Percentiles rank a stretch among this genome's conserved stretches.
Evolutionary conservation across 2,888 invertebrate species (phyloP).

Genomic region (Cataglyphis albicans): DNA sequence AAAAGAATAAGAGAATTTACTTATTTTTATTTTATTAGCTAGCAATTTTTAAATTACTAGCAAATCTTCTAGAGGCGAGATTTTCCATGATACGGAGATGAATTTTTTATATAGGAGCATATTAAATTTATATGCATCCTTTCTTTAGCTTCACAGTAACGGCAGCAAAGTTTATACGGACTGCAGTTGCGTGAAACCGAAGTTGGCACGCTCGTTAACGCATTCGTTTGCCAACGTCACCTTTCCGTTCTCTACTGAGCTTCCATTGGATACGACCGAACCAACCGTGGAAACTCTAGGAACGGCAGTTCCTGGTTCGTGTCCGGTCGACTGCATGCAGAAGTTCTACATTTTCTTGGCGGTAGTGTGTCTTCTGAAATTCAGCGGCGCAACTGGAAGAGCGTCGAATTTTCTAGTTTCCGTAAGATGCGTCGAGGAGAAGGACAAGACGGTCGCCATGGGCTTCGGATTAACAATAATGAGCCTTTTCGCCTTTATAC

Average conservation of each 20-base stretch:
- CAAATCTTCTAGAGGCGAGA: neutral
- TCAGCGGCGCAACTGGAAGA: slow-evolving; percentile 88
- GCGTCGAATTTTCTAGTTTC: slow-evolving; percentile 89
- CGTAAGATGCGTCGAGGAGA: slow-evolving; percentile 90
- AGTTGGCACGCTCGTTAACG: slow-evolving; percentile 67
- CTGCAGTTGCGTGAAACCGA: slow-evolving; percentile 86
- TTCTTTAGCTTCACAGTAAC: slow-evolving; percentile 77
- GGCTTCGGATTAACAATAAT: slow-evolving; percentile 90
- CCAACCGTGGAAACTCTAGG: slow-evolving; percentile 77
- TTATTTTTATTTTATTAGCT: no score
- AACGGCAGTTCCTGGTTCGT: slow-evolving; percentile 87
- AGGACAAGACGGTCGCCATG: slow-evolving; percentile 91
- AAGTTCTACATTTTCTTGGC: slow-evolving; percentile 87
- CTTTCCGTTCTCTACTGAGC: slow-evolving; percentile 67
- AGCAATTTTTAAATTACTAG: neutral
- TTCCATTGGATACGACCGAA: slow-evolving; percentile 68
- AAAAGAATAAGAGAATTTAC: neutral
- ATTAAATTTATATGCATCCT: neutral
- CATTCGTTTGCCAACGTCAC: slow-evolving; percentile 68
- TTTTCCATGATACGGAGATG: neutral
- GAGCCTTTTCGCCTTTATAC: slow-evolving; percentile 91
- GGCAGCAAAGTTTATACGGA: slow-evolving; percentile 85
- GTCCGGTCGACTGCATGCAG: slow-evolving; percentile 87
- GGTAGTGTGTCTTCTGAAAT: slow-evolving; percentile 88
- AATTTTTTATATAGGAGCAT: neutral